phyloP scores from a whole-genome alignment of 2,888 invertebrate species.

The Drosophila stalkeri region DNA sequence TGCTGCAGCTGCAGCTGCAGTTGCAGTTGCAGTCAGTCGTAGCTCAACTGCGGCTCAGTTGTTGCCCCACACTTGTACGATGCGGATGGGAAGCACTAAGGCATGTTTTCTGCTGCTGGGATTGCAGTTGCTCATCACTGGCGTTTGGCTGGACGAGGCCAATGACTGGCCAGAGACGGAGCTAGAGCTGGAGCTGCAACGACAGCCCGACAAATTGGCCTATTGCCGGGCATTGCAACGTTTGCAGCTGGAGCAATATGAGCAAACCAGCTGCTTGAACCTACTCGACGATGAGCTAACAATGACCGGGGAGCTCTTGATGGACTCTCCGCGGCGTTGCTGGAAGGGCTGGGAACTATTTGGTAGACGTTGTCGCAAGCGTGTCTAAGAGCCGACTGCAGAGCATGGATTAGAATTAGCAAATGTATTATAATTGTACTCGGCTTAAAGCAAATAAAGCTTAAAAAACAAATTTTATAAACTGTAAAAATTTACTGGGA shows the following conservation, averaged over 20 bases:
- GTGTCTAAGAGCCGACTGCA: slow-evolving; percentile 15
- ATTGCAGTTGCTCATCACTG: slow-evolving; percentile 14
- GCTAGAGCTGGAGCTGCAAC: slow-evolving; percentile 29
- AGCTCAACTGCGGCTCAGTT: slow-evolving; percentile 23
- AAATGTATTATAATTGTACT: neutral
- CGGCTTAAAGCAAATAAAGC: neutral
- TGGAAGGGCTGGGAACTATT: slow-evolving; percentile 50
- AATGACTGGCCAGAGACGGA: slow-evolving; percentile 23
- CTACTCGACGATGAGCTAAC: slow-evolving; percentile 41
- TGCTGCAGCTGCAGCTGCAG: neutral
- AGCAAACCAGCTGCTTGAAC: slow-evolving; percentile 32
- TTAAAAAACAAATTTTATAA: neutral
- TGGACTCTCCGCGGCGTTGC: slow-evolving; percentile 51
- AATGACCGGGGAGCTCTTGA: slow-evolving; percentile 53
- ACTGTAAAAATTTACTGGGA: neutral
- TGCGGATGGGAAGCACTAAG: slow-evolving; percentile 34
- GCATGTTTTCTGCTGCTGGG: slow-evolving; percentile 11
- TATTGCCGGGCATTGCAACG: slow-evolving; percentile 55
- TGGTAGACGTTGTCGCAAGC: slow-evolving; percentile 56
- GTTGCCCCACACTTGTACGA: slow-evolving; percentile 19
- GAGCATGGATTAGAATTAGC: neutral
- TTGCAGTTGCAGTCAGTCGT: neutral
- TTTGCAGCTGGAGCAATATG: slow-evolving; percentile 25
- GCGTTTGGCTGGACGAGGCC: slow-evolving; percentile 12
- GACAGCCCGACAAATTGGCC: slow-evolving; percentile 51